These are phyloP conservation scores for Nasua narica DNA, from an alignment of 2,797 vertebrate species.

Conservation along the genomic window DNA sequence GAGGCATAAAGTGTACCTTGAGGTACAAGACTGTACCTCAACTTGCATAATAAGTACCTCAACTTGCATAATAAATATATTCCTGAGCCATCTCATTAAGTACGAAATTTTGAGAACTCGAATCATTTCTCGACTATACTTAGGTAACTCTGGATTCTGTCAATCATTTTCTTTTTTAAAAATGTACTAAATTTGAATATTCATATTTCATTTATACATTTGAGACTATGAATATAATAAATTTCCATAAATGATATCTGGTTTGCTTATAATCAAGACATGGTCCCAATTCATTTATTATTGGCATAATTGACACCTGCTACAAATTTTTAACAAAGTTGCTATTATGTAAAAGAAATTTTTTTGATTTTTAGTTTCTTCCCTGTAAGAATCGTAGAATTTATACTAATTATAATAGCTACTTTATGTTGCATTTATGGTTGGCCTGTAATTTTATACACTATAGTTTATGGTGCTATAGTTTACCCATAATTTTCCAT, in stretches of 20 bases:
- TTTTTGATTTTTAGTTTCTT: not conserved
- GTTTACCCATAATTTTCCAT: not conserved
- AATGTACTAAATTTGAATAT: not conserved
- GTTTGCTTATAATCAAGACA: conserved; percentile 18
- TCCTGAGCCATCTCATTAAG: not conserved
- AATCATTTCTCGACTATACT: not conserved
- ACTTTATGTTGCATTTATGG: not conserved
- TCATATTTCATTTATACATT: not conserved
- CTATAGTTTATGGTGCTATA: not conserved
- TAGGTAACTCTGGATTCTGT: not conserved
- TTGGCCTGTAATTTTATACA: not conserved
- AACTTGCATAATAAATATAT: not conserved
- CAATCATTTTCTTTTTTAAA: not conserved
- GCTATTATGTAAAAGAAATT: not conserved
- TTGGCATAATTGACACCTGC: not conserved
- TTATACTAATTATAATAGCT: not conserved
- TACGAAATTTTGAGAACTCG: not conserved
- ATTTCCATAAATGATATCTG: conserved; percentile 19
- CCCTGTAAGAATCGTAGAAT: not conserved
- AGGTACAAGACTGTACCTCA: not conserved
- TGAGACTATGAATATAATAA: not conserved
- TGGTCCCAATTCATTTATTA: not conserved
- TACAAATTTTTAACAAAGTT: conserved; percentile 18
- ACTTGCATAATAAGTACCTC: not conserved
- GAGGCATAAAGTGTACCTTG: not conserved